phyloP scores from a whole-genome alignment of 2,113 vertebrate species.

The Strix aluco region DNA sequence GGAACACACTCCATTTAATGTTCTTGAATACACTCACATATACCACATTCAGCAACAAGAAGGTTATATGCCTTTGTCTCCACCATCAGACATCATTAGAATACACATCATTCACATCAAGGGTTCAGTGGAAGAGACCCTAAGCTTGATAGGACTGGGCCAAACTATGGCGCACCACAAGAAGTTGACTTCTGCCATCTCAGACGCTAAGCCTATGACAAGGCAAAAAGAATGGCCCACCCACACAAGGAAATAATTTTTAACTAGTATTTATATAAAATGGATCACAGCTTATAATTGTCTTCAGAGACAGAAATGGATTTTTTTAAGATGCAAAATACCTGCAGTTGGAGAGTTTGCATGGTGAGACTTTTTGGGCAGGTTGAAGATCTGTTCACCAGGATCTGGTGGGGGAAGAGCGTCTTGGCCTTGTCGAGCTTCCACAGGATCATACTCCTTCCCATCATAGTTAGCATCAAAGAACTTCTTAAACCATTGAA shows the following conservation, averaged over 20 bases:
- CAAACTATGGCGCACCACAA: not conserved
- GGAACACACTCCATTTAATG: not conserved
- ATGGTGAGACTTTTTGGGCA: constrained; percentile 96
- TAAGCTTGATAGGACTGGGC: not conserved
- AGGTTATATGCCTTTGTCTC: not conserved
- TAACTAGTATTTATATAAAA: not conserved
- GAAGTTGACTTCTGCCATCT: not conserved
- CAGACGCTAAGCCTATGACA: not conserved
- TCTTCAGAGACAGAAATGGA: not conserved
- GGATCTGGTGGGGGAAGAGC: constrained; percentile 96
- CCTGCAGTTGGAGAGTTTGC: constrained; percentile 98
- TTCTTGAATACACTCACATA: not conserved
- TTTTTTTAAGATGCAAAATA: constrained; percentile 33
- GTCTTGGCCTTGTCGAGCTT: constrained; percentile 96
- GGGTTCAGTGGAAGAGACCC: not conserved
- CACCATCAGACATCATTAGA: not conserved
- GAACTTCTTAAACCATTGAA: constrained; percentile 99
- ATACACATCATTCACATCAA: not conserved
- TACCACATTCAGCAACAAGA: not conserved
- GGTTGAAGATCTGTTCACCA: constrained; percentile 98
- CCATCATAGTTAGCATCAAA: constrained; percentile 98
- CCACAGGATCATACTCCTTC: constrained; percentile 94
- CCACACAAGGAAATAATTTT: not conserved
- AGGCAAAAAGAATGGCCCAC: not conserved
- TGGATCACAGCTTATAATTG: not conserved